Conservation (phyloP, 2,888 invertebrate species). For the Clitarchus hookeri region DNA sequence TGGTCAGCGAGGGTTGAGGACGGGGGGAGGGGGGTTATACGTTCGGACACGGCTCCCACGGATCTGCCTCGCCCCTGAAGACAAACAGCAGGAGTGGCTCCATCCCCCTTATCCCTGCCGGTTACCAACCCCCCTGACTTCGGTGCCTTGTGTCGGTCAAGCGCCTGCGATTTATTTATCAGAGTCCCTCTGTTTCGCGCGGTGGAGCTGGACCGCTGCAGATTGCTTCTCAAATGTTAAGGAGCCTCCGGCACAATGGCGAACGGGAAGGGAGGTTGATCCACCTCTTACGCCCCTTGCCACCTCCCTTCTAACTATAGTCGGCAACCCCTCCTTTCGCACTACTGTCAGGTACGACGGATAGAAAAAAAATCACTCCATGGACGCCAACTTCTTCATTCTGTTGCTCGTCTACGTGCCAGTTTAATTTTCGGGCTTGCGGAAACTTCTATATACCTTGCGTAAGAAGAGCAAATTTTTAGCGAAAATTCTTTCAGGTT, state of each 20-base stretch:
- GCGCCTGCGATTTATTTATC: not conserved
- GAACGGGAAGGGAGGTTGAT: not conserved
- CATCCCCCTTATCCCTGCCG: too few relatives aligned
- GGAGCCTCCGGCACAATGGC: not conserved
- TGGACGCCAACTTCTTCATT: not conserved
- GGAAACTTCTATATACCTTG: too few relatives aligned
- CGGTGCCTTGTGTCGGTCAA: not conserved
- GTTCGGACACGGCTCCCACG: not conserved
- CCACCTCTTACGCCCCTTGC: not conserved
- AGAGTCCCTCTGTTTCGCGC: not conserved
- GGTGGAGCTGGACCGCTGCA: not conserved
- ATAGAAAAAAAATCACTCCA: not conserved
- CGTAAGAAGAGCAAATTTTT: too few relatives aligned
- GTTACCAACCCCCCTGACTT: not conserved
- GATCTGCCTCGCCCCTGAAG: not conserved
- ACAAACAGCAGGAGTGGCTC: not conserved
- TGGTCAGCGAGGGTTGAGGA: too few relatives aligned
- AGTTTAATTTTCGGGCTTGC: too few relatives aligned
- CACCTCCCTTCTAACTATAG: not conserved
- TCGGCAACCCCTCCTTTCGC: not conserved
- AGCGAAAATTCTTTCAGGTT: too few relatives aligned
- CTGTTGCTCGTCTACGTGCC: too few relatives aligned
- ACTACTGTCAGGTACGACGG: not conserved
- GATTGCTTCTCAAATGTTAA: conserved; percentile 14
- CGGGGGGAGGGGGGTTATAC: not conserved